Conservation (phyloP, 1,140 invertebrate species). For the Trichonephila inaurata region DNA sequence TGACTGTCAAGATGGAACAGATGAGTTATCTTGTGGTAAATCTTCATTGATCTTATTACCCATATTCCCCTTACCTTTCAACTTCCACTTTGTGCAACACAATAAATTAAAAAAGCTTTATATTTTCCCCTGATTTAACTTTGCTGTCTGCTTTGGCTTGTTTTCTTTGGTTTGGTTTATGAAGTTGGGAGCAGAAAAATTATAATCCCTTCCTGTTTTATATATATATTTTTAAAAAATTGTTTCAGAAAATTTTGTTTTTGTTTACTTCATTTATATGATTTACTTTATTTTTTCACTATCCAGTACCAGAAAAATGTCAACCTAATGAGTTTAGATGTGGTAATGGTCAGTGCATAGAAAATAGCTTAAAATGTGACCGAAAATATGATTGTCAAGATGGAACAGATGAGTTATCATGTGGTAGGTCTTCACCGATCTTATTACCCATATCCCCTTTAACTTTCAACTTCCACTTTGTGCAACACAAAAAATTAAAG, state of each 20-base stretch:
- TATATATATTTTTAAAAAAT: no score
- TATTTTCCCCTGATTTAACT: no score
- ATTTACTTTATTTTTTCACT: neutral
- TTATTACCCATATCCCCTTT: neutral
- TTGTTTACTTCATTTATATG: neutral
- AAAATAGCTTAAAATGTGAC: constrained; percentile 79
- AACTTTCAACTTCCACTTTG: neutral
- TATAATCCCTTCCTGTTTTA: no score
- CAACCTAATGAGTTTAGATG: constrained; percentile 81
- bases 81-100: no score
- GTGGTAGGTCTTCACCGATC: constrained; percentile 80
- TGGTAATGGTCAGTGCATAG: constrained; percentile 80
- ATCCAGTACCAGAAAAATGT: constrained; percentile 23
- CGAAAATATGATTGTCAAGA: constrained; percentile 84
- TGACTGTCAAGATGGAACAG: constrained; percentile 79
- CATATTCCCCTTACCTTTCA: no score
- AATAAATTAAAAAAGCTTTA: no score
- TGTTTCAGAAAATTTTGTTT: neutral
- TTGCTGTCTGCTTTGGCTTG: neutral
- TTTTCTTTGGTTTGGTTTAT: neutral
- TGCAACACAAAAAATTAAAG: no score
- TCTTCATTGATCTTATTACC: neutral
- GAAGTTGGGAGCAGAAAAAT: no score
- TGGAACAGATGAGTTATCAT: constrained; percentile 81
- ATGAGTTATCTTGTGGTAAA: constrained; percentile 78